Evolutionary conservation across 2,888 invertebrate genomes (phyloP).

Genomic region (Homarus gammarus): DNA sequence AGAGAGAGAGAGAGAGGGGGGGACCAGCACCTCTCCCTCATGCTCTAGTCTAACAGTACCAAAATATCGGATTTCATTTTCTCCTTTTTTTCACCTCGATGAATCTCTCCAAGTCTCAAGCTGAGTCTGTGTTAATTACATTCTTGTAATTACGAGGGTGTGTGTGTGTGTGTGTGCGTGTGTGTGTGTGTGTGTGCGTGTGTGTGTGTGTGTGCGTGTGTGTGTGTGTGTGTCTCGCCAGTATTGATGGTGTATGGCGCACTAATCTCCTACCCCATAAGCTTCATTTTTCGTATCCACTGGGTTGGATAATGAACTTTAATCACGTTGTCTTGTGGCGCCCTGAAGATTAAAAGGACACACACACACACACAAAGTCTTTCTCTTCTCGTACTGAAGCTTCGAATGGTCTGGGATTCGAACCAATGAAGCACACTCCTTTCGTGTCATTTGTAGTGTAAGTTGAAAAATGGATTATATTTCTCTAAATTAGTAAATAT

Average conservation of each 20-base stretch:
- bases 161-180: neutral
- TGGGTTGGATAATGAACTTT: conserved; percentile 54
- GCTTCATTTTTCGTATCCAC: conserved; percentile 50
- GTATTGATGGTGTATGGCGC: conserved; percentile 49
- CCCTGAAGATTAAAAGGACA: neutral
- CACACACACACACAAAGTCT: neutral
- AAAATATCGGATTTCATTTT: conserved; percentile 17
- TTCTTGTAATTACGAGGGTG: conserved; percentile 24
- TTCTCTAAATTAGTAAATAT: too few relatives aligned
- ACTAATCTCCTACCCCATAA: conserved; percentile 25
- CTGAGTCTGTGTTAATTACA: conserved; percentile 46
- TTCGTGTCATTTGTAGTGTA: too few relatives aligned
- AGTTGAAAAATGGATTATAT: too few relatives aligned
- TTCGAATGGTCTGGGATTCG: neutral
- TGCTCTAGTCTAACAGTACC: conserved; percentile 31
- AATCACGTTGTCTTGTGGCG: conserved; percentile 2
- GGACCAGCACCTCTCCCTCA: conserved; percentile 1
- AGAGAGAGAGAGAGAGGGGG: too few relatives aligned
- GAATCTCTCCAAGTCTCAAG: conserved; percentile 19
- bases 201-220: neutral
- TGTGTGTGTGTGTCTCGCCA: neutral
- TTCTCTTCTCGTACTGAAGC: neutral
- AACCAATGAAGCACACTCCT: neutral
- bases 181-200: neutral
- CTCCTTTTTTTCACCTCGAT: conserved; percentile 5